Evolutionary conservation across 2,888 invertebrate species (phyloP), one percentile per base, ranked within the genome.

Genomic region (Aporophyla lueneburgensis): DNA sequence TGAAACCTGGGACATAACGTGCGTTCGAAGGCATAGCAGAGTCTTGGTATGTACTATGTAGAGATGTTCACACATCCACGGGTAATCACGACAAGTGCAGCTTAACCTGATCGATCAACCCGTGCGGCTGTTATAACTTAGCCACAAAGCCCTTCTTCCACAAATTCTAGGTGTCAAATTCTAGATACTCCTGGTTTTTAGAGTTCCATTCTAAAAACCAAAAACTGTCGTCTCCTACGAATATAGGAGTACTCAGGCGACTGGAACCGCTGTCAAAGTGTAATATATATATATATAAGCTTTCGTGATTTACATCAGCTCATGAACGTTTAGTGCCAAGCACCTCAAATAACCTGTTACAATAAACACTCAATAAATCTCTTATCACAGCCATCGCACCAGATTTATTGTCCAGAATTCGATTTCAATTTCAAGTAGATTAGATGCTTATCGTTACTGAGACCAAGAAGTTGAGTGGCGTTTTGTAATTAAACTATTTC

Each of bases 281-380:
- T 10, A 58, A 66, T 46, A n/a, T n/a, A n/a, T n/a, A n/a, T n/a
- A n/a, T n/a, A n/a, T n/a, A 16, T 58, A 68, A 51, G 58, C 0
- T 40, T 53, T 53, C 59, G 4, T 71, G 43, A 63, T 80, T 63
- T 14, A 73, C 9, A 33, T 14, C 24, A 19, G 43, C 9, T n/a
- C 4, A 43, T 16, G 40, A 62, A 73, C 51, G 43, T 51, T 77
- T 54, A 80, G 49, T 43, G 16, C 33, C 53, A 56, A 56, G 58
- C 63, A 74, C 63, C 56, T 53, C 51, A 3, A 51, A 43, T 16
- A 80, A 72, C 54, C 72, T 40, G 49, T 62, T 43, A 56, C 49
- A 46, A 21, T 80, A 56, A 80, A 56, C 51, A 72, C 40, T 33
- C 49, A 62, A 80, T 77, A 63, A 80, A 80, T 77, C 27, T 51